These are phyloP conservation scores for Falco cherrug DNA, from an alignment of 2,797 vertebrate species.

Conservation along the genomic window DNA sequence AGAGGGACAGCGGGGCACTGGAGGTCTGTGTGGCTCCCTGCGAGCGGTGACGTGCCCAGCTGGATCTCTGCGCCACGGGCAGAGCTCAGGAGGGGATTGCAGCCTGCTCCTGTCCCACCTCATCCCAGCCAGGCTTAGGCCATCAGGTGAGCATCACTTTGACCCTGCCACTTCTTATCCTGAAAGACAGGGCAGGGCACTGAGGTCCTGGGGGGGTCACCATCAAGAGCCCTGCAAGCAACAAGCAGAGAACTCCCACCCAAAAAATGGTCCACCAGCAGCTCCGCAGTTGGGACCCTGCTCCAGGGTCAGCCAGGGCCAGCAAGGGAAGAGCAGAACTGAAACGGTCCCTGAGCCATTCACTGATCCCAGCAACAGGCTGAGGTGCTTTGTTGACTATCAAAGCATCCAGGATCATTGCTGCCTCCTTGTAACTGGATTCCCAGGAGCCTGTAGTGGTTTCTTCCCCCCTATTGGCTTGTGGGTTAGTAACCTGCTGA, in stretches of 20 bases:
- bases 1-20: background rate
- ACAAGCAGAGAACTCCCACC: background rate
- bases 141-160: slow-evolving; percentile 5
- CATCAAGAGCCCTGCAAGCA: background rate
- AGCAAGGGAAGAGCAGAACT: background rate
- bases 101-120: background rate
- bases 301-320: background rate
- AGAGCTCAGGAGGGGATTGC: background rate
- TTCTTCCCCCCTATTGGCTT: background rate
- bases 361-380: background rate
- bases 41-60: background rate
- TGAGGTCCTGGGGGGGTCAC: fast-evolving
- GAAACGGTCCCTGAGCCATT: fast-evolving
- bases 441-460: background rate
- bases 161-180: background rate
- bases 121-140: background rate
- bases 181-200: background rate
- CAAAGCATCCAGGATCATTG: background rate
- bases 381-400: background rate
- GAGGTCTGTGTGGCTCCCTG: background rate
- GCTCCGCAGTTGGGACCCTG: background rate
- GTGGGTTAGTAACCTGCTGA: background rate
- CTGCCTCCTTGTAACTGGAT: background rate
- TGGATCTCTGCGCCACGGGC: background rate
- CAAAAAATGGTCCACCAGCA: background rate